These are phyloP conservation scores for Spilosoma lubricipeda DNA, from an alignment of 2,888 invertebrate species.

Conservation along the genomic window DNA sequence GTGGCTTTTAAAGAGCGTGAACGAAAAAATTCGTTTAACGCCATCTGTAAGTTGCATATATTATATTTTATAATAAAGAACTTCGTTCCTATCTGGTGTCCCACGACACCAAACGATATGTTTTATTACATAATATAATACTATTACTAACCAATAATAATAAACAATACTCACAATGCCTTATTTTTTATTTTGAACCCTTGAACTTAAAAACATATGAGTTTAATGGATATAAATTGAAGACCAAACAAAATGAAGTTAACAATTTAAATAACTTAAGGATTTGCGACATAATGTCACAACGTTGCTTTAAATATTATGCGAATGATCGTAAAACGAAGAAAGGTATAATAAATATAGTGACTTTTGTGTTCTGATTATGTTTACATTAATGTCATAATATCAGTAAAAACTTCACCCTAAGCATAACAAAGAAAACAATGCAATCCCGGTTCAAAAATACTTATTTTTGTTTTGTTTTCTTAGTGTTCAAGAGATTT, in stretches of 20 bases:
- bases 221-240: slow-evolving; percentile 39
- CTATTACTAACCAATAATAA: not conserved
- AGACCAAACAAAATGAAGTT: slow-evolving; percentile 40
- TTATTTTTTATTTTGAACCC: not conserved
- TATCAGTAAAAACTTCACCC: slow-evolving; percentile 30
- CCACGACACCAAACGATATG: no score
- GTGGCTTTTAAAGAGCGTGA: no score
- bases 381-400: slow-evolving; percentile 42
- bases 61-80: no score
- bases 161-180: not conserved
- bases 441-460: not conserved
- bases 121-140: no score
- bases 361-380: slow-evolving; percentile 57
- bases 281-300: slow-evolving; percentile 60
- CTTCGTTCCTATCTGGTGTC: no score
- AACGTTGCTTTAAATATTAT: slow-evolving; percentile 59
- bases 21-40: no score
- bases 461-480: not conserved
- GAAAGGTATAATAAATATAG: slow-evolving; percentile 60
- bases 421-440: not conserved
- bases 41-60: no score
- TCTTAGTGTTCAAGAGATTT: not conserved
- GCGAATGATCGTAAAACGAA: slow-evolving; percentile 64
- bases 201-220: slow-evolving; percentile 23
- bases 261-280: slow-evolving; percentile 52